These are phyloP conservation scores for Corythucha ciliata DNA, from an alignment of 2,888 invertebrate genomes.

Conservation along the genomic window DNA sequence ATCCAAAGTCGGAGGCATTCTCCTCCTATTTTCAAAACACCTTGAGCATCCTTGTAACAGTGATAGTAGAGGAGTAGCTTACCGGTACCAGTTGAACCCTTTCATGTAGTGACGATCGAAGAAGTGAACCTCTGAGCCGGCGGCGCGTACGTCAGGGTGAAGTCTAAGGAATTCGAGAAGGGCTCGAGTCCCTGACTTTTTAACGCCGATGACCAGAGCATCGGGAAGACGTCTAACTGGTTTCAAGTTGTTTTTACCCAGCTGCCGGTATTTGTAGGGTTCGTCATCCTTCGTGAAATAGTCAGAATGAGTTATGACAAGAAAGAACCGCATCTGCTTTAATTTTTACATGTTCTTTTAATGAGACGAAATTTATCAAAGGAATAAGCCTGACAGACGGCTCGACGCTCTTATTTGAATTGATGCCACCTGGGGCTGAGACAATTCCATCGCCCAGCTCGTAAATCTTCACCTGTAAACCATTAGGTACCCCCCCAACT, in stretches of 20 bases:
- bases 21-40: too few relatives aligned
- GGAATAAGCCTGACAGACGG: slow-evolving; percentile 20
- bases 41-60: too few relatives aligned
- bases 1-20: slow-evolving; percentile 77
- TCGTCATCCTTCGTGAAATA: too few relatives aligned
- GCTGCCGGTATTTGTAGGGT: slow-evolving; percentile 23
- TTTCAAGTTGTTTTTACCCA: slow-evolving; percentile 50
- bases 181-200: slow-evolving; percentile 90
- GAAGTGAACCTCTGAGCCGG: slow-evolving; percentile 88
- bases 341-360: too few relatives aligned
- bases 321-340: too few relatives aligned
- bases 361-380: slow-evolving; percentile 13
- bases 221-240: slow-evolving; percentile 69
- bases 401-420: too few relatives aligned
- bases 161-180: slow-evolving; percentile 82
- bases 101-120: slow-evolving; percentile 72
- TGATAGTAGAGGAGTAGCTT: too few relatives aligned
- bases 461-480: too few relatives aligned
- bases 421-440: too few relatives aligned
- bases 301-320: too few relatives aligned
- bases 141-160: slow-evolving; percentile 77
- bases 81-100: slow-evolving; percentile 75
- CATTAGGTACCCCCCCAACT: too few relatives aligned
- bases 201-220: slow-evolving; percentile 86
- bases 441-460: too few relatives aligned